Conservation (phyloP, 2,113 vertebrate genomes). For the Polypterus bichir region DNA sequence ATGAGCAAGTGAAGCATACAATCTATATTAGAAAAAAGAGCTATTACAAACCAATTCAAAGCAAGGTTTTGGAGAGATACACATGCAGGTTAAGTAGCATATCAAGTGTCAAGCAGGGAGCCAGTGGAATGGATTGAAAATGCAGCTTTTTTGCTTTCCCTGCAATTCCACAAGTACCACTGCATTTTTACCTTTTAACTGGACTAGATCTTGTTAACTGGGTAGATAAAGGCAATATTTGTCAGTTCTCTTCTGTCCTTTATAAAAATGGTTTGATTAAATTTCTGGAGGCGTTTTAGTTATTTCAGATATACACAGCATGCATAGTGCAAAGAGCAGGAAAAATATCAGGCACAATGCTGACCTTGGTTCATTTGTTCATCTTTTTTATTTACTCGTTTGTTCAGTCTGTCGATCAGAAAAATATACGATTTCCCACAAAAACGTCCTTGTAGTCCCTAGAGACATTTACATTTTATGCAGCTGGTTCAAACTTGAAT, state of each 20-base stretch:
- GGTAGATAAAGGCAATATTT: slow-evolving; percentile 15
- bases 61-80: too few relatives aligned
- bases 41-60: too few relatives aligned
- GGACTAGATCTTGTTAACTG: too few relatives aligned
- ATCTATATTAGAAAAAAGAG: too few relatives aligned
- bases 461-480: slow-evolving; percentile 35
- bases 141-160: too few relatives aligned
- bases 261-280: slow-evolving; percentile 41
- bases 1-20: too few relatives aligned
- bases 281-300: slow-evolving; percentile 33
- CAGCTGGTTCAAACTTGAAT: slow-evolving; percentile 21
- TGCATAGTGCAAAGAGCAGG: slow-evolving; percentile 37
- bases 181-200: too few relatives aligned
- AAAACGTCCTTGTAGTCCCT: slow-evolving; percentile 29
- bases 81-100: too few relatives aligned
- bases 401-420: slow-evolving; percentile 37
- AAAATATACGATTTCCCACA: slow-evolving; percentile 32
- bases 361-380: slow-evolving; percentile 51
- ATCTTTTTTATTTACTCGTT: slow-evolving; percentile 7
- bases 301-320: slow-evolving; percentile 41
- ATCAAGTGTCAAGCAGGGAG: too few relatives aligned
- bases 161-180: too few relatives aligned
- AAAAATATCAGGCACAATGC: slow-evolving; percentile 47
- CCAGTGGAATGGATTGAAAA: too few relatives aligned
- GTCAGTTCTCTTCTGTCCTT: slow-evolving; percentile 33